Evolutionary conservation across 2,888 invertebrate species (phyloP).

Genomic region (Graphium colonna): DNA sequence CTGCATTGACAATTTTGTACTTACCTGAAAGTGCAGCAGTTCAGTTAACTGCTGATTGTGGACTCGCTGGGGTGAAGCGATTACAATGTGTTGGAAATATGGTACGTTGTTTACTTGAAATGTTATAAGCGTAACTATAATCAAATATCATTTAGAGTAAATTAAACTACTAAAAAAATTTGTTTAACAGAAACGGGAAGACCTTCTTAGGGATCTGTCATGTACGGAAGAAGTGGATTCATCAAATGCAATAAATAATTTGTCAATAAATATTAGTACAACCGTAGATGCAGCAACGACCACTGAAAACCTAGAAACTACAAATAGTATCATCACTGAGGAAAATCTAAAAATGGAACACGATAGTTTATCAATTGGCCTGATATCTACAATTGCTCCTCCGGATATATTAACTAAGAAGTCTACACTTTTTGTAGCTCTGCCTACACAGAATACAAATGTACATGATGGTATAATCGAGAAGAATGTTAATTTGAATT

Average conservation of each 20-base stretch:
- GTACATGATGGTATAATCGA: slow-evolving; percentile 36
- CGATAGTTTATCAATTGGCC: slow-evolving; percentile 30
- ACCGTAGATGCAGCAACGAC: slow-evolving; percentile 41
- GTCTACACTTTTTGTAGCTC: not conserved
- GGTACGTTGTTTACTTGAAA: slow-evolving; percentile 81
- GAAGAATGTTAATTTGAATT: slow-evolving; percentile 46
- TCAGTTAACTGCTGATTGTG: slow-evolving; percentile 87
- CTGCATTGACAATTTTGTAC: slow-evolving; percentile 86
- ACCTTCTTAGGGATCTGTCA: slow-evolving; percentile 79
- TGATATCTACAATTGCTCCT: not conserved
- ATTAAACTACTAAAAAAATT: slow-evolving; percentile 1
- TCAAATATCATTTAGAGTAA: slow-evolving; percentile 2
- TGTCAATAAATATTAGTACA: slow-evolving; percentile 37
- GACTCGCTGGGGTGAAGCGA: slow-evolving; percentile 85
- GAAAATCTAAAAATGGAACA: slow-evolving; percentile 50
- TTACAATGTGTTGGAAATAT: slow-evolving; percentile 87
- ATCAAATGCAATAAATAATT: slow-evolving; percentile 42
- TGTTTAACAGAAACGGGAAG: slow-evolving; percentile 79
- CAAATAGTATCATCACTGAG: slow-evolving; percentile 48
- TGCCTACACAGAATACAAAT: not conserved
- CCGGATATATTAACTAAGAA: slow-evolving; percentile 32
- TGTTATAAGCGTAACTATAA: too few species aligned
- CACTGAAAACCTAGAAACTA: slow-evolving; percentile 42
- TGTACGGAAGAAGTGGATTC: slow-evolving; percentile 76
- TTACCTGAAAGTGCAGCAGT: slow-evolving; percentile 88